Percentiles rank a stretch among this genome's conserved stretches.
Conservation (phyloP, 2,888 invertebrate species). For the Thereva nobilitata region DNA sequence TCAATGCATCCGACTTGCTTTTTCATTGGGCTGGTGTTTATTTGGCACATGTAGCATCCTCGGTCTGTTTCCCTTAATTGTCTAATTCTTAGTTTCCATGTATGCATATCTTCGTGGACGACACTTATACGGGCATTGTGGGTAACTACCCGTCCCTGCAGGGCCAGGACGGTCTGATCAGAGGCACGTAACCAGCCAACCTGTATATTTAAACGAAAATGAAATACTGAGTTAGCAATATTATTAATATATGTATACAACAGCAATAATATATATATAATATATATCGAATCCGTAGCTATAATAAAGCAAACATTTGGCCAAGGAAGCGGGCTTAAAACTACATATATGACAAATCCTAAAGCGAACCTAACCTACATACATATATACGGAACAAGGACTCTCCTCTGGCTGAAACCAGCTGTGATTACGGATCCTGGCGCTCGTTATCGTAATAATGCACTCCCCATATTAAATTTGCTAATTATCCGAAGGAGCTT, state of each 20-base stretch:
- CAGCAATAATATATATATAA: constrained; percentile 1
- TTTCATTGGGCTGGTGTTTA: constrained; percentile 85
- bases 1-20: constrained; percentile 86
- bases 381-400: too few relatives aligned
- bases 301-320: background rate
- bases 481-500: constrained; percentile 13
- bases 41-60: constrained; percentile 92
- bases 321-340: too few relatives aligned
- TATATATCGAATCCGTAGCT: too few relatives aligned
- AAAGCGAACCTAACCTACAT: too few relatives aligned
- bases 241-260: background rate
- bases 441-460: constrained; percentile 5
- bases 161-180: constrained; percentile 86
- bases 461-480: constrained; percentile 10
- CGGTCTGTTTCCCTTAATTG: constrained; percentile 80
- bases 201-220: constrained; percentile 59
- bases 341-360: too few relatives aligned
- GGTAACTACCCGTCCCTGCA: constrained; percentile 82
- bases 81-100: constrained; percentile 84
- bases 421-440: too few relatives aligned
- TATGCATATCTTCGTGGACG: constrained; percentile 78
- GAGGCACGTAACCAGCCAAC: constrained; percentile 89
- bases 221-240: constrained; percentile 4
- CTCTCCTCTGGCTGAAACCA: too few relatives aligned
- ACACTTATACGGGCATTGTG: constrained; percentile 83